Conservation (phyloP, 2,888 invertebrate genomes). For the Bibio marci region DNA sequence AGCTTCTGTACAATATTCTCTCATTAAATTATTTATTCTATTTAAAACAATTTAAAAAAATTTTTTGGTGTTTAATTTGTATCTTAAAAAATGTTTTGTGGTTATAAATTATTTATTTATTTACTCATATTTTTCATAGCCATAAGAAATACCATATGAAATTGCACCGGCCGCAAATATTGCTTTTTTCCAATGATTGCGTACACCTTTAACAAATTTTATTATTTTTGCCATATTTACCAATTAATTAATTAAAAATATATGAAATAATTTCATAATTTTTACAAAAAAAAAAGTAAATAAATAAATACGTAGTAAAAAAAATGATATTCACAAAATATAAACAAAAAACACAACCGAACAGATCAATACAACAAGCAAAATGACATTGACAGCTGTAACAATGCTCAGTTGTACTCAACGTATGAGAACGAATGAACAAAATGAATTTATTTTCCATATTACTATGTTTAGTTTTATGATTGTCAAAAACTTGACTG, state of each 20-base stretch:
- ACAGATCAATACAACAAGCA: neutral
- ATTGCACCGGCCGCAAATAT: slow-evolving; percentile 46
- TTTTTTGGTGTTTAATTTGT: slow-evolving; percentile 5
- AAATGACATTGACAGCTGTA: no score
- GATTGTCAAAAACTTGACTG: no score
- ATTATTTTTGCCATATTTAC: slow-evolving; percentile 2
- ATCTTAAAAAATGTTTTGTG: neutral
- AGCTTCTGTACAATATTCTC: slow-evolving; percentile 62
- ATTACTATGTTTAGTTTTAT: no score
- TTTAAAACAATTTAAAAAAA: slow-evolving; percentile 10
- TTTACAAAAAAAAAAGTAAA: no score
- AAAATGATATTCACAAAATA: no score
- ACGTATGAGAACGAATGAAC: no score
- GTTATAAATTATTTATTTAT: slow-evolving; percentile 15
- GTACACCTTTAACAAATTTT: slow-evolving; percentile 1
- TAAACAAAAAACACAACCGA: no score
- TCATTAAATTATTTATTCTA: slow-evolving; percentile 64
- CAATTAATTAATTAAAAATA: neutral
- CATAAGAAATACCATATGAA: slow-evolving; percentile 52
- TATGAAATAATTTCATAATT: neutral
- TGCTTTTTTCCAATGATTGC: slow-evolving; percentile 75
- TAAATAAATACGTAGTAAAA: no score
- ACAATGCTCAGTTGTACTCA: no score
- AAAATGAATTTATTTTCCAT: no score
- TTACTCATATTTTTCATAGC: slow-evolving; percentile 59